Evolutionary conservation across 35 echinoderm and acorn worm genomes (phyloP), one percentile per base, ranked within the genome.

Genomic region (Stichopus chloronotus): DNA sequence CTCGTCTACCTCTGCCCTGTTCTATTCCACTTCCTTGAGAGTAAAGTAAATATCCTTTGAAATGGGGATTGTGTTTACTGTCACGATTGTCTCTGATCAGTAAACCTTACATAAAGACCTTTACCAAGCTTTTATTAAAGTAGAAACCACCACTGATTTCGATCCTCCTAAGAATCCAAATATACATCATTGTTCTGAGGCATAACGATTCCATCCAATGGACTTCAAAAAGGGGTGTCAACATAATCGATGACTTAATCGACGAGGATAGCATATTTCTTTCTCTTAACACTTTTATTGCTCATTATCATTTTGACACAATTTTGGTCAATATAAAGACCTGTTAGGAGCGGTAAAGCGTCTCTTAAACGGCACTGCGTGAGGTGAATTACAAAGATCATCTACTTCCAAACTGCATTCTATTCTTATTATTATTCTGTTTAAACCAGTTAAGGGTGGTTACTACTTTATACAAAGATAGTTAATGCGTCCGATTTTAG

Each of bases 131-230:
- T 0, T 55, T 43, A 83, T 83, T 1, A 52, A 55, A 52, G 21
- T 83, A 55, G 9, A 55, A 55, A 20, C 53, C 14, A 9, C 80
- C 6, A 7, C 7, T 30, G 24, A 83, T 83, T 55, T 83, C 0
- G 14, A 22, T 6, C 53, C 53, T 55, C n/a, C 4, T 8, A 83
- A 83, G 24, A 83, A 22, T 25, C 80, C 0, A 24, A 83, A 83
- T 83, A 30, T 16, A 6, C n/a, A 83, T 52, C 80, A 55, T 20
- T 52, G 30, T 55, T 55, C n/a, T 83, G 7, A 0, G 80, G 80
- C 80, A 52, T 83, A 83, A 83, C 53, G 80, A 83, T 83, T 83
- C 53, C 22, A 83, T 43, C 25, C 80, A 83, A 55, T 20, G 22
- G 7, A 52, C 14, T 52, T 52, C 14, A 17, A 83, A 55, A 83